These are phyloP conservation scores for Chaenocephalus aceratus DNA, from an alignment of 2,113 vertebrate genomes.

Conservation along the genomic window DNA sequence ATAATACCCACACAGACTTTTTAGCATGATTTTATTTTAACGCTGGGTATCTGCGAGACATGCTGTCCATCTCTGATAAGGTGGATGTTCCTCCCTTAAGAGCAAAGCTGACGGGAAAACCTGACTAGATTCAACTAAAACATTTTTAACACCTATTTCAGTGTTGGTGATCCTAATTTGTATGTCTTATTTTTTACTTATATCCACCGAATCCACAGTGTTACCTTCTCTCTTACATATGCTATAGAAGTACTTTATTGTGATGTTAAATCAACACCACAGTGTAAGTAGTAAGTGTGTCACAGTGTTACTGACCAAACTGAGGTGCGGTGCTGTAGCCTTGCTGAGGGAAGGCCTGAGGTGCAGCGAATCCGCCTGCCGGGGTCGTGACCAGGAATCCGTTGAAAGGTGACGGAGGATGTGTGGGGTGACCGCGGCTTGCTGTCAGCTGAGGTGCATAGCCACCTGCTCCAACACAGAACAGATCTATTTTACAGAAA, in stretches of 20 bases:
- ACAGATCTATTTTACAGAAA: constrained; percentile 19
- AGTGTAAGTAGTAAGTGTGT: background rate
- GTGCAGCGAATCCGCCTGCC: constrained; percentile 92
- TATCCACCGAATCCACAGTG: background rate
- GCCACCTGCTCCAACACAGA: constrained; percentile 84
- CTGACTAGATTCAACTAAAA: constrained; percentile 2
- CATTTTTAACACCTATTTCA: background rate
- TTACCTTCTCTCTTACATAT: background rate
- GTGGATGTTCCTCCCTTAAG: constrained; percentile 51
- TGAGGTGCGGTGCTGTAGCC: constrained; percentile 96
- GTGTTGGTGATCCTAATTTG: background rate
- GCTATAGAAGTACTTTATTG: background rate
- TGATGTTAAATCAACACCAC: background rate
- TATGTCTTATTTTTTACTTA: no score
- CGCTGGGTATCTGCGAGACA: constrained; percentile 22
- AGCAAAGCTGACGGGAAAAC: constrained; percentile 29
- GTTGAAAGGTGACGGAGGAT: constrained; percentile 93
- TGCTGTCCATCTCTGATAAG: constrained; percentile 63
- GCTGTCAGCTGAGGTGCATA: constrained; percentile 93
- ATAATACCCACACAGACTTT: background rate
- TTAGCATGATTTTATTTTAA: constrained; percentile 14
- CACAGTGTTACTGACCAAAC: constrained; percentile 89
- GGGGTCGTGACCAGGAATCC: constrained; percentile 95
- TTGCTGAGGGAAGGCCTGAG: constrained; percentile 94
- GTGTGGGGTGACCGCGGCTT: constrained; percentile 90